These are phyloP conservation scores for Lycia hirtaria DNA, from an alignment of 2,888 invertebrate genomes.

Conservation along the genomic window DNA sequence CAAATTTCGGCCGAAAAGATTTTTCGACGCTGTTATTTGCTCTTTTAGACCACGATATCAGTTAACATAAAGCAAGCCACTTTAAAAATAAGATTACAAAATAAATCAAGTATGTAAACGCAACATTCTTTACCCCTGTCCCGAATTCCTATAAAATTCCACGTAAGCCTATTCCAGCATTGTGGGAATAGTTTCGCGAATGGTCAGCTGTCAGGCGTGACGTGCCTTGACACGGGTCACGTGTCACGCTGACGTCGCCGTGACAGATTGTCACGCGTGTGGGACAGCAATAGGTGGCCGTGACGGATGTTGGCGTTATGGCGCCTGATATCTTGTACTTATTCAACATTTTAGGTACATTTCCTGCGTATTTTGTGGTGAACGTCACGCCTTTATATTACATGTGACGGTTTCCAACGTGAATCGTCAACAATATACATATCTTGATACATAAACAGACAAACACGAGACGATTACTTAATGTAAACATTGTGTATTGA, in stretches of 20 bases:
- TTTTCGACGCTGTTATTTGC: too few species aligned
- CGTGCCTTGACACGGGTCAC: constrained; percentile 41
- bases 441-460: too few species aligned
- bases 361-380: not conserved
- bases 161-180: constrained; percentile 36
- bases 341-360: not conserved
- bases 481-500: too few species aligned
- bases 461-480: too few species aligned
- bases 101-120: not conserved
- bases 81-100: not conserved
- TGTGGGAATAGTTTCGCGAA: constrained; percentile 41
- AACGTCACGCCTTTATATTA: not conserved
- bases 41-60: too few species aligned
- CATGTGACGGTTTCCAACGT: too few species aligned
- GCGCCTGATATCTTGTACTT: constrained; percentile 2
- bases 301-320: constrained; percentile 10
- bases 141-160: constrained; percentile 30
- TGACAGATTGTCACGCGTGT: constrained; percentile 35
- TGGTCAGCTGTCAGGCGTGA: constrained; percentile 25
- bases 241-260: constrained; percentile 33
- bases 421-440: too few species aligned
- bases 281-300: constrained; percentile 28
- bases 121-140: constrained; percentile 16
- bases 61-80: too few species aligned
- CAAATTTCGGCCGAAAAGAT: too few species aligned